Percentiles rank a stretch among this genome's conserved stretches.
Conservation (phyloP, 2,113 vertebrate genomes). For the Takifugu flavidus region DNA sequence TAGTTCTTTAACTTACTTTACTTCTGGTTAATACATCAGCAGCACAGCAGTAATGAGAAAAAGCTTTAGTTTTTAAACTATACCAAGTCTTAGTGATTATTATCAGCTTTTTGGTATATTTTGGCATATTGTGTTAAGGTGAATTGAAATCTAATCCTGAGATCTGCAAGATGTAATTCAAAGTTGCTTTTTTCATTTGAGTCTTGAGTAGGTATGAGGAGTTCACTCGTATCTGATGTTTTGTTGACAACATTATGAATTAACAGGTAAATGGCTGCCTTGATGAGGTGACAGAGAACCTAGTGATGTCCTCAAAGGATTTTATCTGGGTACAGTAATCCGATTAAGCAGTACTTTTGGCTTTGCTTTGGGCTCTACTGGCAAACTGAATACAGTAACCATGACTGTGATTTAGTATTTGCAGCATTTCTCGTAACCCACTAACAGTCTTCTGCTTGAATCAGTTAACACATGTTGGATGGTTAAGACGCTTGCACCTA, state of each 20-base stretch:
- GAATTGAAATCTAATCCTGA: too few relatives aligned
- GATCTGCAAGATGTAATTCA: too few relatives aligned
- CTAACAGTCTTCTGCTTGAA: slow-evolving; percentile 49
- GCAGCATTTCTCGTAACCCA: slow-evolving; percentile 47
- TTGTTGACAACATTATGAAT: slow-evolving; percentile 64
- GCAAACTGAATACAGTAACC: slow-evolving; percentile 12
- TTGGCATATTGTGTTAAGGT: too few relatives aligned
- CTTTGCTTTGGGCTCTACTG: slow-evolving; percentile 38
- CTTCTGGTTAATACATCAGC: too few relatives aligned
- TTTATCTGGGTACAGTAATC: slow-evolving; percentile 87
- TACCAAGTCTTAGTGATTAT: too few relatives aligned
- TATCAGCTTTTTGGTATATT: too few relatives aligned
- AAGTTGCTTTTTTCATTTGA: background rate
- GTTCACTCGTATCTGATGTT: slow-evolving; percentile 5
- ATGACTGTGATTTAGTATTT: slow-evolving; percentile 13
- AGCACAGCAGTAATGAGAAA: too few relatives aligned
- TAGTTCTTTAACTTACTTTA: too few relatives aligned
- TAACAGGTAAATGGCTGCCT: slow-evolving; percentile 89
- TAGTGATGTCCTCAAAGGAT: slow-evolving; percentile 72
- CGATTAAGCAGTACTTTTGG: slow-evolving; percentile 27
- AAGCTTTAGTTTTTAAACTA: too few relatives aligned
- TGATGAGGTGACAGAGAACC: slow-evolving; percentile 73
- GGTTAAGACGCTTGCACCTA: background rate
- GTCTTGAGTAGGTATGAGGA: background rate
- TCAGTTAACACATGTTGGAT: background rate